A percentile compares a stretch with the other conserved stretches of the same genome.
Evolutionary conservation across 2,888 invertebrate genomes (phyloP).

Genomic region (Patella ulyssiponensis): DNA sequence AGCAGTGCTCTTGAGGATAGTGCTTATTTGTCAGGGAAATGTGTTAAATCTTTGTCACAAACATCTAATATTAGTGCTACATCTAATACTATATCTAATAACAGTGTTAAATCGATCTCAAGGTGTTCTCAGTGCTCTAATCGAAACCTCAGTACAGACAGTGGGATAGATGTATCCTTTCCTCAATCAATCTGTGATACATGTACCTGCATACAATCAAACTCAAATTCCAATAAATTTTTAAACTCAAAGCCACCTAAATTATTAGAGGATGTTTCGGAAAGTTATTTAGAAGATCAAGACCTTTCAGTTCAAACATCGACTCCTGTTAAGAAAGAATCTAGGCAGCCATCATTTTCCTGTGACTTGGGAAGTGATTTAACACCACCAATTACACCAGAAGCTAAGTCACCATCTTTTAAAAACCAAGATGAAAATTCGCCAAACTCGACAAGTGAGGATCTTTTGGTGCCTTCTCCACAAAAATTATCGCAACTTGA

Average conservation of each 20-base stretch:
- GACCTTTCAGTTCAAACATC: neutral
- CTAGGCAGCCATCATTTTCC: neutral
- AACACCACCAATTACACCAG: slow-evolving; percentile 1
- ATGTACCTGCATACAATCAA: slow-evolving; percentile 7
- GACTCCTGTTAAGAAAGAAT: neutral
- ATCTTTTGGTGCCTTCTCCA: neutral
- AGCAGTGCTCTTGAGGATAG: too few relatives aligned
- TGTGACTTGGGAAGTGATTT: neutral
- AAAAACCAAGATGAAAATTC: neutral
- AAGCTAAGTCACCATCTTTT: neutral
- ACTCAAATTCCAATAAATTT: neutral
- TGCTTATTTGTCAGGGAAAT: too few relatives aligned
- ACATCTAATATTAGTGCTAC: too few relatives aligned
- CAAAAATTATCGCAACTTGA: slow-evolving; percentile 26
- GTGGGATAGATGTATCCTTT: slow-evolving; percentile 35
- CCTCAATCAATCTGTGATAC: slow-evolving; percentile 32
- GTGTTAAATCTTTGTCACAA: too few relatives aligned
- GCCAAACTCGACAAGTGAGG: neutral
- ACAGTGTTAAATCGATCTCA: too few relatives aligned
- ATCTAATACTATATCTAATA: too few relatives aligned
- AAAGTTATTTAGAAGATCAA: neutral
- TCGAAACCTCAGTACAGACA: slow-evolving; percentile 27
- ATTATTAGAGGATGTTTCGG: neutral
- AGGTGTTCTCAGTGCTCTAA: slow-evolving; percentile 17
- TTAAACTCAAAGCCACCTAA: slow-evolving; percentile 1